Evolutionary conservation across 2,113 vertebrate species (phyloP).

Genomic region (Heloderma charlesbogerti): DNA sequence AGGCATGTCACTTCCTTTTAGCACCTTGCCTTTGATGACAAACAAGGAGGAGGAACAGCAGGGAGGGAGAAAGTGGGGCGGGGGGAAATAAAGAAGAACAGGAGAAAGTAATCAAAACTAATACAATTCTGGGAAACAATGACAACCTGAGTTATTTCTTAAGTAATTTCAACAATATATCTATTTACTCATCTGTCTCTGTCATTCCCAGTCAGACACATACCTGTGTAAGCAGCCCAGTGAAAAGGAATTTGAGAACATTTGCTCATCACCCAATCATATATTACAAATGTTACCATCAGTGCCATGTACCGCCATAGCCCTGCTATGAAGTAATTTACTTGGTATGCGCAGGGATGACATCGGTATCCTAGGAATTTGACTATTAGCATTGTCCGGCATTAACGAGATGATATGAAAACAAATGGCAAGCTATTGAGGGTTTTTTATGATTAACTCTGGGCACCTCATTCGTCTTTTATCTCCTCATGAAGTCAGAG

Average conservation of each 20-base stretch:
- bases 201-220: background rate
- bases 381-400: slow-evolving; percentile 33
- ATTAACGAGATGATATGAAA: slow-evolving; percentile 30
- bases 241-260: slow-evolving; percentile 4
- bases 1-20: background rate
- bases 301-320: slow-evolving; percentile 10
- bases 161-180: background rate
- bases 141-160: background rate
- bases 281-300: slow-evolving; percentile 31
- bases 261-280: slow-evolving; percentile 18
- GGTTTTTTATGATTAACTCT: slow-evolving; percentile 17
- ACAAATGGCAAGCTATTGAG: slow-evolving; percentile 20
- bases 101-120: background rate
- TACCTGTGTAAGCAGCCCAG: background rate
- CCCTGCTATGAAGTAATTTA: slow-evolving; percentile 19
- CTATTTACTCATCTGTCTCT: background rate
- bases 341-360: slow-evolving; percentile 25
- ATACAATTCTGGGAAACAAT: background rate
- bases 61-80: background rate
- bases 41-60: background rate
- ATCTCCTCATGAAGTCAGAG: background rate
- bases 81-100: too few relatives aligned
- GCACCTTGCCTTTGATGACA: background rate
- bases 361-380: slow-evolving; percentile 27
- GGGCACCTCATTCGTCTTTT: slow-evolving; percentile 21